Conservation (phyloP, 2,888 invertebrate species). For the Eilema caniola region DNA sequence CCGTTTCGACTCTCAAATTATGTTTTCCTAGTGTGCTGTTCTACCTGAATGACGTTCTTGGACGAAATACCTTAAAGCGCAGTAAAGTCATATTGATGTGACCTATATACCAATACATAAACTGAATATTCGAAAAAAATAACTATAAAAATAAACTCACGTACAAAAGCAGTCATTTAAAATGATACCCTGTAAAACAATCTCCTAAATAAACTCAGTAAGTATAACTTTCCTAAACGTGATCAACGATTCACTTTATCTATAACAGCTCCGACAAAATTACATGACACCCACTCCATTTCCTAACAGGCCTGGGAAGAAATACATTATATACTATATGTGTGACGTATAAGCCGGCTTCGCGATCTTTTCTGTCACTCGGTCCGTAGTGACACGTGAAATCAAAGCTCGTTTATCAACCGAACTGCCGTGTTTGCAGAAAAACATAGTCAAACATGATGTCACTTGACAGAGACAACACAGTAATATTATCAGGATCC, state of each 20-base stretch:
- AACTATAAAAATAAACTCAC: too few species aligned
- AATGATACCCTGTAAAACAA: not conserved
- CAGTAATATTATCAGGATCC: constrained; percentile 32
- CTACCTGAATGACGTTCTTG: too few species aligned
- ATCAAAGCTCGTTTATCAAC: constrained; percentile 56
- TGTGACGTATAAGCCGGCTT: constrained; percentile 26
- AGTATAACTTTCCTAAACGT: constrained; percentile 11
- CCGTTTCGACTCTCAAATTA: too few species aligned
- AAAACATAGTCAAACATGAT: constrained; percentile 36
- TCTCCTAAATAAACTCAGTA: constrained; percentile 1
- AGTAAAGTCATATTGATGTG: too few species aligned
- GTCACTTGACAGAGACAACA: constrained; percentile 13
- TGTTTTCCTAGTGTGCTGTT: too few species aligned
- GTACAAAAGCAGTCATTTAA: not conserved
- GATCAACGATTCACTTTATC: constrained; percentile 15
- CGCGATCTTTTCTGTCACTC: constrained; percentile 49
- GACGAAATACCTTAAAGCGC: too few species aligned
- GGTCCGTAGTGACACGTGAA: constrained; percentile 49
- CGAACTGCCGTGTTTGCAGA: constrained; percentile 39
- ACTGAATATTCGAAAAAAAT: not conserved
- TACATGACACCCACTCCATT: constrained; percentile 21
- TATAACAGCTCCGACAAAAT: constrained; percentile 16
- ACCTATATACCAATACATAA: not conserved
- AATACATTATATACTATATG: constrained; percentile 20
- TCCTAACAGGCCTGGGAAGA: constrained; percentile 14